Conservation (phyloP, 1,140 invertebrate species). For the Paraescarpia echinospica region DNA sequence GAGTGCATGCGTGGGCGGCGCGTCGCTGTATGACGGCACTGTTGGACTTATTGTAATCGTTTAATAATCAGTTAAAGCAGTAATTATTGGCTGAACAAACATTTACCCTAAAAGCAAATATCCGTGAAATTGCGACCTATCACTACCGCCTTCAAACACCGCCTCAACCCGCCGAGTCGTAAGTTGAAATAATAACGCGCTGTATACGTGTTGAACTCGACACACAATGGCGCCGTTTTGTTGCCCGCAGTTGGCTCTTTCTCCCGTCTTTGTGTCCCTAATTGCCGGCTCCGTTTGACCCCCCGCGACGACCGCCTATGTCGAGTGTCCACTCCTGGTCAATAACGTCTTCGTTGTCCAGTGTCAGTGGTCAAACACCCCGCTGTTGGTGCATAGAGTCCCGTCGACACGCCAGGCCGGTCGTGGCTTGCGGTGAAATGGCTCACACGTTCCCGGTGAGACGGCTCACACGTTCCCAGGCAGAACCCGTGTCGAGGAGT, state of each 20-base stretch:
- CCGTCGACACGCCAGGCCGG: neutral
- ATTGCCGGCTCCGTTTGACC: neutral
- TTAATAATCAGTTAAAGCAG: neutral
- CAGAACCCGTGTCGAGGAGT: neutral
- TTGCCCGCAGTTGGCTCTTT: neutral
- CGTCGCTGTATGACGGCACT: no score
- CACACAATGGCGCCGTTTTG: neutral
- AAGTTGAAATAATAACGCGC: neutral
- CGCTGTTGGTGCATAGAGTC: neutral
- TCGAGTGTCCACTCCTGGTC: conserved; percentile 3
- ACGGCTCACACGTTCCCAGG: neutral
- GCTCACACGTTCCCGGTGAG: neutral
- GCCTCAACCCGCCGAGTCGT: neutral
- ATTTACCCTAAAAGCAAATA: neutral
- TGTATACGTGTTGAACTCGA: neutral
- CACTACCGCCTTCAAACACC: neutral
- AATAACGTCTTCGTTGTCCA: neutral
- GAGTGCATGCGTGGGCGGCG: no score
- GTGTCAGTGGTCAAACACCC: neutral
- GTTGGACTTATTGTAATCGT: neutral
- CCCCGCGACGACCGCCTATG: neutral
- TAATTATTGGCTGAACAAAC: neutral
- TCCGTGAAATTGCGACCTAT: neutral
- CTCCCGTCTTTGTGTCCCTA: neutral
- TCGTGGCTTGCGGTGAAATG: neutral